Evolutionary conservation across 2,888 invertebrate species (phyloP), one percentile per base, ranked within the genome.

Genomic region (Dendrolimus pini): DNA sequence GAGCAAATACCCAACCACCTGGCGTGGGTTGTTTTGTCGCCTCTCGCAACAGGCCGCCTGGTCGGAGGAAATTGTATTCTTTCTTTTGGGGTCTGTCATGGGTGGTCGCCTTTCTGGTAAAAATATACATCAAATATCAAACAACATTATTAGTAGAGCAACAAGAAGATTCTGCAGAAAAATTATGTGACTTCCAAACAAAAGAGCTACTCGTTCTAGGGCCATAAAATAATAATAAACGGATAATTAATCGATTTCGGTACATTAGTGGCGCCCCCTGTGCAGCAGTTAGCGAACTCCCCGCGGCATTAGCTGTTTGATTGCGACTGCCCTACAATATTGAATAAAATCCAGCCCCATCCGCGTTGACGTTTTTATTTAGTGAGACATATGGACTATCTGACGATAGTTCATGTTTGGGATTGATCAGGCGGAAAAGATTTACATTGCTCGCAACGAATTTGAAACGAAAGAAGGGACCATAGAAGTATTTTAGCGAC

Each of bases 181-280:
- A 55, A 55, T 54, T 58, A 55, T 54, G 54, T 42, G 58, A 53
- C 59, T 58, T 60, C 56, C 54, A 58, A 61, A 64, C 58, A 60
- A 61, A 42, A 60, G 61, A 56, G 55, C 55, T 63, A 59, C 59
- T 61, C 59, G 57, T 57, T 65, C 63, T 61, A 67, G 66, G 72
- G 73, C 85, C 80, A 89, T 89, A 84, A 89, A 88, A 83, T 85
- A 85, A 89, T 88, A 89, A 88, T 88, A 88, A 86, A 89, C 74
- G 85, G 80, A 85, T 86, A 89, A 89, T 89, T 89, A 90, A 88
- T 86, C 80, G 86, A 89, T 87, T 82, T 78, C 79, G 78, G 82
- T 86, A 82, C 89, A 88, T 89, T 89, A 89, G 80, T 69, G 75
- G 65, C 66, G 68, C 68, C 73, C 81, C 82, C 82, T 69, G 69